Base-by-base conservation (phyloP, 2,888 invertebrate genomes). In the Melieria omissa region DNA sequence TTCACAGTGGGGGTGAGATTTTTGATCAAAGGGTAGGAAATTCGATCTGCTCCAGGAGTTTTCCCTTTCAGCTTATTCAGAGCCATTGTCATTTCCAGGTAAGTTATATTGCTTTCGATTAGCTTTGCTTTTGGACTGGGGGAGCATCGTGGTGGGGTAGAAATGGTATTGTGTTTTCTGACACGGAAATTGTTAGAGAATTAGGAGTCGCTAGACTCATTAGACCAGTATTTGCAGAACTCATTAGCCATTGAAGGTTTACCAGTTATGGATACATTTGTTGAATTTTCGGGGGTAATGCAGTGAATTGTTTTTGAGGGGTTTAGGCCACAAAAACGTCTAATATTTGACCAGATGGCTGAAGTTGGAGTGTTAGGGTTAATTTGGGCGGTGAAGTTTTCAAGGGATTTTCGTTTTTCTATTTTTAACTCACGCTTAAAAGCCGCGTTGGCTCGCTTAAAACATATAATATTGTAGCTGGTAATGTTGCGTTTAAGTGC, bases 341-440 rank as follows among this genome's bases (percentile, higher is more conserved):
- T 72, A 14, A 71, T 74, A 12, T 49, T 67, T 4, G 49, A 46
- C 72, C 67, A 74, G 4, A 72, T 65, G 54, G 63, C 70, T 2
- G 52, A 52, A 58, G 12, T 54, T 3, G n/a, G n/a, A n/a, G n/a
- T n/a, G 4, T 45, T 52, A 9, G 69, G 67, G 29, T 63, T 67
- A 47, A 67, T 72, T 14, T 49, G 7, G n/a, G 71, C 55, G 0
- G 72, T 71, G 45, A 74, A 70, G 2, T 52, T 58, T 4, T 41
- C 9, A 0, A 68, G 61, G 5, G 66, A 71, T 5, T 52, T 42
- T 46, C 9, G 4, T 65, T 72, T 75, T 4, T 62, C 42, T 44
- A 41, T 52, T 70, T 75, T 73, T n/a, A n/a, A n/a, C 73, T 57
- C 68, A 70, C 52, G 14, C 72, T 62, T 73, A 10, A 68, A 66